A percentile compares a stretch with the other conserved stretches of the same genome.
Conservation (phyloP, 2,888 invertebrate species). For the Tachina grossa region DNA sequence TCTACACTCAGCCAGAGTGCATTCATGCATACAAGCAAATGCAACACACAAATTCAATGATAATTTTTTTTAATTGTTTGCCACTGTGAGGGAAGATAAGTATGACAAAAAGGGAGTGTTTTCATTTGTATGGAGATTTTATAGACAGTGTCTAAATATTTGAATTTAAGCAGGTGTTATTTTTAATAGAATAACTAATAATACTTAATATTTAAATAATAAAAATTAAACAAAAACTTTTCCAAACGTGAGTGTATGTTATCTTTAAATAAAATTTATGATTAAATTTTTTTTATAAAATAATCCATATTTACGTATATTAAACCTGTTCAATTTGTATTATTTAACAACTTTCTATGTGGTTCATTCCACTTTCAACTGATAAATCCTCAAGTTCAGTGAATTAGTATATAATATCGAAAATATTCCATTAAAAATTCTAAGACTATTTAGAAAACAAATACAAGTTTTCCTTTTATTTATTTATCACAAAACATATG, state of each 20-base stretch:
- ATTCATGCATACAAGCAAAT: neutral
- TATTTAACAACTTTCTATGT: neutral
- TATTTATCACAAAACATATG: no score
- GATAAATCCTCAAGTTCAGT: conserved; percentile 8
- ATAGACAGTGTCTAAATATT: neutral
- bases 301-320: neutral
- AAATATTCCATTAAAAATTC: conserved; percentile 21
- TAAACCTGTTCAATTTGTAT: neutral
- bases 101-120: neutral
- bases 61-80: neutral
- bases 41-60: neutral
- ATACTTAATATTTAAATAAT: no score
- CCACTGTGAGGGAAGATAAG: neutral
- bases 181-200: neutral
- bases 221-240: neutral
- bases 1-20: neutral
- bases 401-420: conserved; percentile 6
- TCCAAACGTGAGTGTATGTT: neutral
- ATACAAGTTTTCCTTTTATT: neutral
- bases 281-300: neutral
- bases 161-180: conserved; percentile 41
- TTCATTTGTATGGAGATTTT: neutral
- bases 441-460: neutral
- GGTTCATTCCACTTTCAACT: neutral
- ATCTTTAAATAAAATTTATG: neutral